Percentiles rank a stretch among this genome's conserved stretches.
phyloP scores from a whole-genome alignment of 2,888 invertebrate genomes.

The Abscondita cerata region DNA sequence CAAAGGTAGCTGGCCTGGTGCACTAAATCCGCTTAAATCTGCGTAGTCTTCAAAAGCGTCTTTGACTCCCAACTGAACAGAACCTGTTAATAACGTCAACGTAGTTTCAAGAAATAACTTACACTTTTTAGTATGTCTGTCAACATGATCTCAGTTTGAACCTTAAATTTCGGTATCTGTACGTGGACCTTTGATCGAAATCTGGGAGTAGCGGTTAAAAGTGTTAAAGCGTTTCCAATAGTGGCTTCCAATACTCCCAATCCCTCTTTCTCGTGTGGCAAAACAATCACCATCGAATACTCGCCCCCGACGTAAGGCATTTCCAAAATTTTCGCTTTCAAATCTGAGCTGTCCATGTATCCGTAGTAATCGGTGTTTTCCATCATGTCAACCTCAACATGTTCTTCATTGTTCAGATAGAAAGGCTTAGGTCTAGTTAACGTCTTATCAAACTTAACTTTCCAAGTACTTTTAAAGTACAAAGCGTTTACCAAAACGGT shows the following conservation, averaged over 20 bases:
- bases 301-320: conserved; percentile 43
- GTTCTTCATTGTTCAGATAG: background rate
- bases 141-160: background rate
- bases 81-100: background rate
- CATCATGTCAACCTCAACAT: conserved; percentile 43
- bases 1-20: background rate
- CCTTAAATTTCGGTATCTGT: conserved; percentile 39
- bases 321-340: conserved; percentile 49
- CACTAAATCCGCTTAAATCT: background rate
- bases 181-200: conserved; percentile 26
- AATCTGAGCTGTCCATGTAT: conserved; percentile 46
- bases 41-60: background rate
- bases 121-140: conserved; percentile 1
- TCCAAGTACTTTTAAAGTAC: background rate
- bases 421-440: background rate
- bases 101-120: background rate
- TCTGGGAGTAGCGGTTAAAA: conserved; percentile 3
- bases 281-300: conserved; percentile 37
- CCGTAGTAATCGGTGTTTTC: conserved; percentile 39
- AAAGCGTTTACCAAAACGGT: background rate
- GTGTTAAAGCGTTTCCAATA: conserved; percentile 29
- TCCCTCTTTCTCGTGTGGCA: conserved; percentile 38
- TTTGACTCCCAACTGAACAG: background rate
- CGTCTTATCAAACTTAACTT: background rate
- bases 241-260: conserved; percentile 28